Evolutionary conservation across 1,140 invertebrate genomes (phyloP), one percentile per base, ranked within the genome.

Genomic region (Drosophila nigrodunni): DNA sequence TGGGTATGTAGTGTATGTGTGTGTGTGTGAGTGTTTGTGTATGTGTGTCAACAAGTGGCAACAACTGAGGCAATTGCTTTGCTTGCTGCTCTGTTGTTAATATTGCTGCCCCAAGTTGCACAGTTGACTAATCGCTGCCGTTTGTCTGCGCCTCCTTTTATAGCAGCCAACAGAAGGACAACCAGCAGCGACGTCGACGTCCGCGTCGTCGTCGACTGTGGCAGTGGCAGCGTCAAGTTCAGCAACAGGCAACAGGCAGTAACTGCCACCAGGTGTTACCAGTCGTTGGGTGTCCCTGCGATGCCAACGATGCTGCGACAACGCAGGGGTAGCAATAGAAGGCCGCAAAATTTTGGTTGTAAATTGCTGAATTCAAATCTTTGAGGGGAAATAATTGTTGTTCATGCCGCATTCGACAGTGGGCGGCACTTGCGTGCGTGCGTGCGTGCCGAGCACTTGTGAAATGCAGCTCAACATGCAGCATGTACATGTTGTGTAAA

Each of bases 21-120:
- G 25, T 30, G 65, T 37, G 57, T 72, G 18, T 21, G 18, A 21
- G 18, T 21, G 18, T 21, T 21, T 1, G 25, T 30, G 25, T 30
- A 57, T 37, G 57, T 72, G 77, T 46, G 74, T 82, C 82, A 87
- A 87, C 82, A 87, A 87, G 82, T 87, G 82, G 83, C 86, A 82
- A 88, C 60, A 30, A 25, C 37, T 64, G n/a, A 30, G 50, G 15
- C 49, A 39, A 35, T 49, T 66, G 64, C 65, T 47, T 18, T 67
- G 39, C 13, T 18, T 7, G 52, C 43, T 18, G 37, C 47, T 37
- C 37, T 58, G 25, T 62, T 54, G 50, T 54, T 15, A 54, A 52
- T 61, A 60, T 74, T 47, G 52, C 65, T 52, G 69, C 43, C 66
- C 58, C 69, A 64, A 70, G 74, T 61, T 77, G 55, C 74, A 77